These are phyloP conservation scores for Criorhina ranunculi DNA, from an alignment of 2,888 invertebrate species.

Conservation along the genomic window DNA sequence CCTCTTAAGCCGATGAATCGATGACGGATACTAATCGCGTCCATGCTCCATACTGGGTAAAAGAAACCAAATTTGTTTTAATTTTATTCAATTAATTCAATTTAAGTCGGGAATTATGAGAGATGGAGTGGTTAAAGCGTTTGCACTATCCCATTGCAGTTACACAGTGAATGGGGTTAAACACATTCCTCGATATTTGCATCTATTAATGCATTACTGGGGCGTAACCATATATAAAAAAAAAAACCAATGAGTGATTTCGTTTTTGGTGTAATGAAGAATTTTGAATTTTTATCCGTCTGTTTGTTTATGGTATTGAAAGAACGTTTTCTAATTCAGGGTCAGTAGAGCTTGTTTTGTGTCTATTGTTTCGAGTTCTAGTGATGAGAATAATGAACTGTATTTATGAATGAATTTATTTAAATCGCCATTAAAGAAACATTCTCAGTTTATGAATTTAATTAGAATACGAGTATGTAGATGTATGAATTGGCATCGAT, in stretches of 20 bases:
- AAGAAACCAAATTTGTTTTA: slow-evolving; percentile 42
- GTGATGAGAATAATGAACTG: slow-evolving; percentile 49
- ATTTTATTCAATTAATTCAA: slow-evolving; percentile 40
- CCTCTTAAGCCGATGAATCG: slow-evolving; percentile 39
- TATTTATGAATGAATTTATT: slow-evolving; percentile 47
- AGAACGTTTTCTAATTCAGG: slow-evolving; percentile 42
- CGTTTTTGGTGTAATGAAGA: slow-evolving; percentile 40
- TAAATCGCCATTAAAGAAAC: slow-evolving; percentile 22
- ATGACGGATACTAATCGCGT: slow-evolving; percentile 58
- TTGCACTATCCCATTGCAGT: neutral
- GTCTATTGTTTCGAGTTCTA: slow-evolving; percentile 4
- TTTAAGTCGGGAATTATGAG: slow-evolving; percentile 27
- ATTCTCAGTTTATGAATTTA: neutral
- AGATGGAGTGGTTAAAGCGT: slow-evolving; percentile 30
- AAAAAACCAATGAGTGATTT: slow-evolving; percentile 6
- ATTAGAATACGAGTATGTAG: neutral
- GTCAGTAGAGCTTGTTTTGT: slow-evolving; percentile 39
- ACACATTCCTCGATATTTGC: slow-evolving; percentile 29
- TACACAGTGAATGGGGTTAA: slow-evolving; percentile 46
- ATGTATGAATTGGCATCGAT: neutral
- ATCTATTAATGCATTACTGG: slow-evolving; percentile 28
- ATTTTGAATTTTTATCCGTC: slow-evolving; percentile 8
- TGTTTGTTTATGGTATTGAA: slow-evolving; percentile 4
- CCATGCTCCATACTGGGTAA: slow-evolving; percentile 27
- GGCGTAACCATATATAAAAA: slow-evolving; percentile 30